Evolutionary conservation across 2,888 invertebrate species (phyloP), one percentile per base, ranked within the genome.

Genomic region (Tenthredo scrophulariae): DNA sequence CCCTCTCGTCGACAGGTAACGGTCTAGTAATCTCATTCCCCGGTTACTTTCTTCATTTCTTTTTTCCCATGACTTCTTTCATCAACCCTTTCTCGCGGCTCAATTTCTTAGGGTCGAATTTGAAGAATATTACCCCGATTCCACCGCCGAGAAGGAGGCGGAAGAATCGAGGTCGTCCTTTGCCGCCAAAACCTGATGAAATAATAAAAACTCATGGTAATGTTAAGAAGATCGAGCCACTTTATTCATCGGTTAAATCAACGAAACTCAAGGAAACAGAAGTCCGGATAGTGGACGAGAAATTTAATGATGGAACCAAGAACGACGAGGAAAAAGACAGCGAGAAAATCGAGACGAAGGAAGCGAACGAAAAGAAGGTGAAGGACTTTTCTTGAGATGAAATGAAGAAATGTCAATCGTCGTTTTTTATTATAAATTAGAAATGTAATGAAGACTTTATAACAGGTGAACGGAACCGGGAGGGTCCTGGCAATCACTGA

Each of bases 151-250:
- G 91, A 75, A 58, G 46, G 37, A 87, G 91, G 2, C 90, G 91
- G 54, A 89, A 88, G 86, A 92, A 91, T 88, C 87, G 89, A 37
- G 89, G 91, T 54, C 89, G 92, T 77, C 91, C 92, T 18, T 85
- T 92, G 86, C 92, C 93, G 0, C 91, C 91, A 58, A 92, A 92
- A 86, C 92, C 92, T 65, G 91, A 91, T 85, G 91, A 91, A 85
- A 75, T 88, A 70, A 86, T 88, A 40, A 87, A 85, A 75, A 89
- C 82, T 86, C 89, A 89, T 75, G 89, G 88, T 46, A 87, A 85
- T 43, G 85, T 54, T 50, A 67, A 62, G 46, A 77, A 86, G 86
- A 90, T 90, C 72, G 92, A 92, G 86, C 92, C 92, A 77, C 88
- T 92, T 13, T 91, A 92, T 62, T 91, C 91, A 13, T 91, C 91